Percentiles rank a stretch among this genome's conserved stretches.
Evolutionary conservation across 2,888 invertebrate species (phyloP).

Genomic region (Eupithecia tripunctaria): DNA sequence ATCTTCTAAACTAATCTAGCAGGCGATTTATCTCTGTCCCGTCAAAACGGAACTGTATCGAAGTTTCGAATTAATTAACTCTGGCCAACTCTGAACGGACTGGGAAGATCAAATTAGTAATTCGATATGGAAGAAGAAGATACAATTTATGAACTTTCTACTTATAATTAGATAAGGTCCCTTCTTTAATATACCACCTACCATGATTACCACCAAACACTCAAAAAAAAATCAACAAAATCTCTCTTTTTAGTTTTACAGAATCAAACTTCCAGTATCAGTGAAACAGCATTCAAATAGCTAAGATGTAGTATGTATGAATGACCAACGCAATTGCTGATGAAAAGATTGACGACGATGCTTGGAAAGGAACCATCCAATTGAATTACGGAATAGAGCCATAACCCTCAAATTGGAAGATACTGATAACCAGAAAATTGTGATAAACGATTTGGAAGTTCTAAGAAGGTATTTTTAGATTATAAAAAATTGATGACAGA

Average conservation of each 20-base stretch:
- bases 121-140: constrained; percentile 7
- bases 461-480: neutral
- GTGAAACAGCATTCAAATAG: neutral
- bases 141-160: neutral
- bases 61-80: constrained; percentile 74
- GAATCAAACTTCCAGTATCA: neutral
- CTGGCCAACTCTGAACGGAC: constrained; percentile 53
- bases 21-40: constrained; percentile 62
- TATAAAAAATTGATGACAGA: neutral
- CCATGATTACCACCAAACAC: neutral
- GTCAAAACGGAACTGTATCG: constrained; percentile 60
- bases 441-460: neutral
- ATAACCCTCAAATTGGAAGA: constrained; percentile 7
- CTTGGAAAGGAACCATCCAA: constrained; percentile 28
- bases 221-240: neutral
- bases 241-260: neutral
- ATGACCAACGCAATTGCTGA: constrained; percentile 6
- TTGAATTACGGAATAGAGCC: constrained; percentile 20
- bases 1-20: constrained; percentile 44
- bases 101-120: constrained; percentile 34
- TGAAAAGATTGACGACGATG: constrained; percentile 20
- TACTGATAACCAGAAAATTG: neutral
- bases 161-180: neutral
- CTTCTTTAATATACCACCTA: neutral
- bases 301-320: neutral